phyloP scores from a whole-genome alignment of 2,888 invertebrate genomes.

The Macrophya alboannulata region DNA sequence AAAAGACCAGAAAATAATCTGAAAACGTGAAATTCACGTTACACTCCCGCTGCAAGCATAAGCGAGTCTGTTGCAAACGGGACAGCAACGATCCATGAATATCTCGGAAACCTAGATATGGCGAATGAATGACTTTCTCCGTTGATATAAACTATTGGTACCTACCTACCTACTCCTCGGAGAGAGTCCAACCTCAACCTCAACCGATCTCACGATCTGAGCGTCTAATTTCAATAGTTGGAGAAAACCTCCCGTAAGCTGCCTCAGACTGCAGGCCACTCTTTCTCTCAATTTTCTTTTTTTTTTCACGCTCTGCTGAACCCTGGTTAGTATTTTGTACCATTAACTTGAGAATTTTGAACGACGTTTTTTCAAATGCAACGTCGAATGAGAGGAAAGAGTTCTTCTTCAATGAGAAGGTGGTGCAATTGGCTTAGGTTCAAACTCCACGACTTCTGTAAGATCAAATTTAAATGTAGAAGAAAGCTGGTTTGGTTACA shows the following conservation, averaged over 20 bases:
- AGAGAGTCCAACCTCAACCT: conserved; percentile 20
- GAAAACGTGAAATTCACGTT: conserved; percentile 38
- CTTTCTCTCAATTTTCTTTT: neutral
- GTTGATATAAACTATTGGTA: conserved; percentile 15
- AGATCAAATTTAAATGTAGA: neutral
- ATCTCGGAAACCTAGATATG: conserved; percentile 4
- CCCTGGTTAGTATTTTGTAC: neutral
- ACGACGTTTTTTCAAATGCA: too few relatives aligned
- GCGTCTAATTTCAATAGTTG: neutral
- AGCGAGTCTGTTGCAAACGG: neutral
- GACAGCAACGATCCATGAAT: neutral
- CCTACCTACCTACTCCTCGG: neutral
- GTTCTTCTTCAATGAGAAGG: conserved; percentile 1
- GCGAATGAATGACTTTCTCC: conserved; percentile 37
- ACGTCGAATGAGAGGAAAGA: neutral
- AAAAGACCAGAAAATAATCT: conserved; percentile 26
- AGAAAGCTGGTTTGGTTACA: conserved; percentile 21
- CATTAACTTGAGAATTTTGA: neutral
- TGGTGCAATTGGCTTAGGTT: neutral
- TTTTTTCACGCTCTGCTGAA: neutral
- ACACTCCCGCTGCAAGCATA: neutral
- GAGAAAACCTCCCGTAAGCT: conserved; percentile 1
- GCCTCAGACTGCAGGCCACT: neutral
- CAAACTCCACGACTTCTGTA: neutral
- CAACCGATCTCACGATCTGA: conserved; percentile 4